These are phyloP conservation scores for Chrysaora quinquecirrha DNA, from an alignment of 30 jellyfish, hydroid and myxozoan species.

Conservation along the genomic window DNA sequence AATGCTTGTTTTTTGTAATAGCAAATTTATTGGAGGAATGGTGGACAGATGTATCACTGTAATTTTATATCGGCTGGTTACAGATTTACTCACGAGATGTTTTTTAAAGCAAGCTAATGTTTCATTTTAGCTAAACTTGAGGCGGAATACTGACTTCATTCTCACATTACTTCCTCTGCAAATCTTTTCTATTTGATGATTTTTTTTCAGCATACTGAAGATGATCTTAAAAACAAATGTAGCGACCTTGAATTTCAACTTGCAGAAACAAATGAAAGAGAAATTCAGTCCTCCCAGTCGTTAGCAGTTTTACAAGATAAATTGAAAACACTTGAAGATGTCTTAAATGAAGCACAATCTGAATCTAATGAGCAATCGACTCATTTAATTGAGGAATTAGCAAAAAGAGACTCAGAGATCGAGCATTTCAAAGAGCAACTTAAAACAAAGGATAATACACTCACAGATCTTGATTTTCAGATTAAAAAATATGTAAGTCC, in stretches of 20 bases:
- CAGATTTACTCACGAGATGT: too few relatives aligned
- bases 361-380: constrained; percentile 49
- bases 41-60: too few relatives aligned
- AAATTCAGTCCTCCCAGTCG: constrained; percentile 54
- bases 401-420: constrained; percentile 37
- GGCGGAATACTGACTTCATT: too few relatives aligned
- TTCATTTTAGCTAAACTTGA: too few relatives aligned
- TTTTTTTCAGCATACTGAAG: constrained; percentile 46
- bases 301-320: constrained; percentile 42
- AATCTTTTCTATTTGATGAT: too few relatives aligned
- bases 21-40: too few relatives aligned
- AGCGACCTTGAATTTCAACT: constrained; percentile 61
- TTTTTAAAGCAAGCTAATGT: too few relatives aligned
- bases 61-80: too few relatives aligned
- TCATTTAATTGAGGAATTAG: constrained; percentile 36
- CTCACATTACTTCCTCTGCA: too few relatives aligned
- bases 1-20: too few relatives aligned
- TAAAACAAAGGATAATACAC: constrained; percentile 25
- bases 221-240: constrained; percentile 39
- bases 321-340: constrained; percentile 39
- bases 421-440: constrained; percentile 21
- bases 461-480: constrained; percentile 62
- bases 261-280: constrained; percentile 59
- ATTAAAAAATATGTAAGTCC: constrained; percentile 65
- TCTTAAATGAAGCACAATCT: constrained; percentile 32